Percentiles rank a stretch among this genome's conserved stretches.
phyloP scores from a whole-genome alignment of 2,113 vertebrate species.

The Lophius piscatorius region DNA sequence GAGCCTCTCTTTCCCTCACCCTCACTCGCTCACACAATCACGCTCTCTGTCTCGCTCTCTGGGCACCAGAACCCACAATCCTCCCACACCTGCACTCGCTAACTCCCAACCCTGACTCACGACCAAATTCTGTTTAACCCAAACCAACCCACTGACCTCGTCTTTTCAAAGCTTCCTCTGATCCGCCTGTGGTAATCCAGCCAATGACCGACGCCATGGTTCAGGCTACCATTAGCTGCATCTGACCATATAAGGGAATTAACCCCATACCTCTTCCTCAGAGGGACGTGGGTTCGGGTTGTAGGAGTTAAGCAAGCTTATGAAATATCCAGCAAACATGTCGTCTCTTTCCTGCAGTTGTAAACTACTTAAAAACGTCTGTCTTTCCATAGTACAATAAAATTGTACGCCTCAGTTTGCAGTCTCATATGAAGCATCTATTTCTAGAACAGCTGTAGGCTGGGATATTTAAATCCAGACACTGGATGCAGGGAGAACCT shows the following conservation, averaged over 20 bases:
- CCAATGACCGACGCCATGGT: constrained; percentile 45
- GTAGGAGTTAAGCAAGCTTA: constrained; percentile 1
- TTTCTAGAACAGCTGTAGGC: too few species aligned
- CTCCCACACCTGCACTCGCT: constrained; percentile 69
- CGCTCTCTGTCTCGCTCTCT: constrained; percentile 29
- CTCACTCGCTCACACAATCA: too few species aligned
- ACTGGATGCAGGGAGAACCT: too few species aligned
- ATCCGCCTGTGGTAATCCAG: constrained; percentile 46
- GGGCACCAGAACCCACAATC: constrained; percentile 67
- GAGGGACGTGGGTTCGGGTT: constrained; percentile 2
- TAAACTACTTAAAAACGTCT: too few species aligned
- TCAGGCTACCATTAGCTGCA: constrained; percentile 25
- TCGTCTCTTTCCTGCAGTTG: neutral
- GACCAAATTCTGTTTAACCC: constrained; percentile 61
- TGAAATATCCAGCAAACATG: neutral
- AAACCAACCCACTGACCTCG: constrained; percentile 65
- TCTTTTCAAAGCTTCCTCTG: constrained; percentile 60
- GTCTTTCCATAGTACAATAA: neutral
- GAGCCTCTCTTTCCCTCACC: constrained; percentile 45
- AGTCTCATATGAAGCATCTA: too few species aligned
- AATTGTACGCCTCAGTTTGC: neutral
- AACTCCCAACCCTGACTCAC: constrained; percentile 57
- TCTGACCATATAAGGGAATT: constrained; percentile 42
- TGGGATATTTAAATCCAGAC: too few species aligned
- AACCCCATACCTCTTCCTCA: neutral